Base-by-base conservation (phyloP, 2,888 invertebrate genomes). In the Lamellibrachia columna region DNA sequence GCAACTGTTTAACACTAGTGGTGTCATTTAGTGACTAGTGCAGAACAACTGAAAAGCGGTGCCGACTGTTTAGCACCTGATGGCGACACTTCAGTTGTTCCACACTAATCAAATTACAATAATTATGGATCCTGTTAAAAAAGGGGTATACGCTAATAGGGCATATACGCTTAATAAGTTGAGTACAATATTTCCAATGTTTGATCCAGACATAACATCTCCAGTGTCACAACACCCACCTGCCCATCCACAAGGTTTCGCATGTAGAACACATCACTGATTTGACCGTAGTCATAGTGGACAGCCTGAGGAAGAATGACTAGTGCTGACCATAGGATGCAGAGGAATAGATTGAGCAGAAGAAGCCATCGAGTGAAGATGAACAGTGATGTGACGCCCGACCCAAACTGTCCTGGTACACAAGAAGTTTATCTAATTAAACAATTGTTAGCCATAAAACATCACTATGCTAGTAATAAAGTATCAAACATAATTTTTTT, bases 321-420 rank as follows among this genome's bases (percentile, higher is more conserved):
- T 53, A 95, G 91, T 7, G 93, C 92, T 4, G 94, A 53, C 95
- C 95, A 95, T 28, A 95, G 90, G 15, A 94, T 0, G 2, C 94
- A 92, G 40, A 95, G 93, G 9, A 94, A 90, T 6, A 95, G 52
- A 90, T 95, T 95, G 91, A 95, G 93, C n/a, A 94, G 75, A 58
- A 95, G 92, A 4, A 95, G 92, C 95, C 95, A 95, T 90, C 95
- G 94, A 58, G 93, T 94, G 93, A 95, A 95, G 22, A 95, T 93
- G 93, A 95, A 95, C 91, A 95, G 92, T 3, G 95, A 94, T n/a
- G 95, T 95, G 92, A 95, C 94, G 7, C 95, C 94, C 58, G 95
- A 95, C 9, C 95, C 95, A 94, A 95, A 95, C 92, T 95, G 94
- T 94, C 95, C 95, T 95, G 92, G 91, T 90, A 60, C n/a, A 11